phyloP scores from a whole-genome alignment of 2,797 vertebrate genomes.

The Sebastes wilsoni region DNA sequence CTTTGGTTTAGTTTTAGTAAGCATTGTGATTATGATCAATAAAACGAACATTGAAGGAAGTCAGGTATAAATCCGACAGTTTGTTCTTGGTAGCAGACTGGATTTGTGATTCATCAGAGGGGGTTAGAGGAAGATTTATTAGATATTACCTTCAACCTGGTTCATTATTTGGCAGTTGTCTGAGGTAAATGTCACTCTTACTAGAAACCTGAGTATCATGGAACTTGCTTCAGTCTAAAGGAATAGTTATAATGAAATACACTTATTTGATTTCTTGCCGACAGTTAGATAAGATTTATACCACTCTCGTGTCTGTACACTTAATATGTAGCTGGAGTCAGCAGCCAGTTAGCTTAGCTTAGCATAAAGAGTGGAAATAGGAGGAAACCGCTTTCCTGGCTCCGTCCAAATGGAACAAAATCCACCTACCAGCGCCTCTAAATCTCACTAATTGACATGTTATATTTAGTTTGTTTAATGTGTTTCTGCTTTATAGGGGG shows the following conservation, averaged over 20 bases:
- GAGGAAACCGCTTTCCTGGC: neutral
- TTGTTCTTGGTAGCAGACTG: neutral
- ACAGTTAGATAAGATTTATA: neutral
- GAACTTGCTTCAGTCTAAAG: neutral
- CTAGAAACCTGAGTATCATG: neutral
- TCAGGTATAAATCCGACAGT: neutral
- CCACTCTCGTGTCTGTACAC: neutral
- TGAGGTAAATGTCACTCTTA: neutral
- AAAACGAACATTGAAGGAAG: neutral
- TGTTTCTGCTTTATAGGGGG: neutral
- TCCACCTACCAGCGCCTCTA: neutral
- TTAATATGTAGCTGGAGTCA: neutral
- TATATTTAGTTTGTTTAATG: conserved; percentile 2
- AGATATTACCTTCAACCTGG: neutral
- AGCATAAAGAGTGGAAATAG: neutral
- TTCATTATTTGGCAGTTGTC: neutral
- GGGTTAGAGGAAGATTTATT: neutral
- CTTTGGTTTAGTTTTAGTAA: neutral
- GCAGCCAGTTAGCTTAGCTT: neutral
- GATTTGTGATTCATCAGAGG: neutral
- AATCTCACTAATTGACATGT: neutral
- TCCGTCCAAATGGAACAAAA: neutral
- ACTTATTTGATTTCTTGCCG: neutral
- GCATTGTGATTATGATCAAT: neutral
- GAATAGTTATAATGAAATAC: neutral